Conservation (phyloP, 2,888 invertebrate species). For the Ernsta delagoae region DNA sequence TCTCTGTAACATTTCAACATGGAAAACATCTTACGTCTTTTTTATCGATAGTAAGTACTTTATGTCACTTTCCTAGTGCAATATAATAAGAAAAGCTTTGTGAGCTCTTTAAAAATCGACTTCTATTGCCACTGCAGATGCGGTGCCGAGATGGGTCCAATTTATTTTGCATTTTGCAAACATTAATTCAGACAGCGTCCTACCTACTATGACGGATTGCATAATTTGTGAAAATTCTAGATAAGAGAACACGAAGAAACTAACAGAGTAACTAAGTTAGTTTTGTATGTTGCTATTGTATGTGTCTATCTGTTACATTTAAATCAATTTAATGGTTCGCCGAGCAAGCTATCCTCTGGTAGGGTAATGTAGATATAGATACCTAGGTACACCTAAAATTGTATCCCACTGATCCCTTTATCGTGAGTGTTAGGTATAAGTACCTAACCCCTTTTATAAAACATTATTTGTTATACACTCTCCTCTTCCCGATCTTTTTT, state of each 20-base stretch:
- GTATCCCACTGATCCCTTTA: too few relatives aligned
- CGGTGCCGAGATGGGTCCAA: conserved; percentile 20
- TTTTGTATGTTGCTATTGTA: too few relatives aligned
- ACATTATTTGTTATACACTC: too few relatives aligned
- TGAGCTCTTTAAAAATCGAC: conserved; percentile 9
- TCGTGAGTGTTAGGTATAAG: too few relatives aligned
- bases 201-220: conserved; percentile 7
- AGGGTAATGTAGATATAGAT: too few relatives aligned
- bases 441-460: too few relatives aligned
- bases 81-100: background rate
- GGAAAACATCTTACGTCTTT: background rate
- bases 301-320: too few relatives aligned
- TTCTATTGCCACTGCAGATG: conserved; percentile 23
- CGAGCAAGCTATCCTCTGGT: too few relatives aligned
- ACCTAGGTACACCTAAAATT: too few relatives aligned
- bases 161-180: conserved; percentile 28
- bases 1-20: background rate
- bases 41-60: background rate
- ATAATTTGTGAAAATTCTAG: conserved; percentile 7
- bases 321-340: too few relatives aligned
- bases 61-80: background rate
- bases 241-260: conserved; percentile 6
- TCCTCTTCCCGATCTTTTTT: too few relatives aligned
- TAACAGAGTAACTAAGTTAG: too few relatives aligned
- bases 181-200: conserved; percentile 12